phyloP scores from a whole-genome alignment of 2,888 invertebrate species.

The Andrena praecox region DNA sequence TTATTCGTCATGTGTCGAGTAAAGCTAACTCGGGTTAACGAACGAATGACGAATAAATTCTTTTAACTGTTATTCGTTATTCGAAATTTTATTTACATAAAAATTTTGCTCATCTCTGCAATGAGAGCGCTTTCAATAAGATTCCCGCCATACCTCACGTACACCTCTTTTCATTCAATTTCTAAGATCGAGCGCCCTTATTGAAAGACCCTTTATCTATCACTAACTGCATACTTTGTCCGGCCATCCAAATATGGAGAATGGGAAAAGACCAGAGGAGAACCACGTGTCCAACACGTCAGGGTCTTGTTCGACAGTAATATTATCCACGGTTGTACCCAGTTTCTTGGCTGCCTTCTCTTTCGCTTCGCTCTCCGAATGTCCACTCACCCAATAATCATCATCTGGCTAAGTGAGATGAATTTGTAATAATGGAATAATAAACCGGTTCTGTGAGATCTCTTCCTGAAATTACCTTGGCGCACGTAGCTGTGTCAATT shows the following conservation, averaged over 20 bases:
- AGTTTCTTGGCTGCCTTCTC: slow-evolving; percentile 92
- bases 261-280: slow-evolving; percentile 98
- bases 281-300: slow-evolving; percentile 99
- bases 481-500: slow-evolving; percentile 80
- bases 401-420: slow-evolving; percentile 79
- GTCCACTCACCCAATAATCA: slow-evolving; percentile 86
- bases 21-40: too few relatives aligned
- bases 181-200: too few relatives aligned
- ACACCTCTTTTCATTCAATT: too few relatives aligned
- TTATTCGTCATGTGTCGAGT: too few relatives aligned
- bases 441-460: background rate
- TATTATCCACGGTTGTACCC: slow-evolving; percentile 86
- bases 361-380: slow-evolving; percentile 90
- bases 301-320: slow-evolving; percentile 91
- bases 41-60: too few relatives aligned
- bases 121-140: too few relatives aligned
- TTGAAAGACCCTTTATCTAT: too few relatives aligned
- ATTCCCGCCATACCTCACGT: too few relatives aligned
- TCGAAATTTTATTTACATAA: too few relatives aligned
- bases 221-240: slow-evolving; percentile 87
- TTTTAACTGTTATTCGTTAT: too few relatives aligned
- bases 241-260: slow-evolving; percentile 99
- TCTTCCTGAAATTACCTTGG: slow-evolving; percentile 48
- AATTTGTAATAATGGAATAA: slow-evolving; percentile 16
- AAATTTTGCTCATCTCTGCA: too few relatives aligned